Percentiles rank a stretch among this genome's conserved stretches.
These are phyloP conservation scores for Rhinoderma darwinii DNA, from an alignment of 2,113 vertebrate species.

Conservation along the genomic window DNA sequence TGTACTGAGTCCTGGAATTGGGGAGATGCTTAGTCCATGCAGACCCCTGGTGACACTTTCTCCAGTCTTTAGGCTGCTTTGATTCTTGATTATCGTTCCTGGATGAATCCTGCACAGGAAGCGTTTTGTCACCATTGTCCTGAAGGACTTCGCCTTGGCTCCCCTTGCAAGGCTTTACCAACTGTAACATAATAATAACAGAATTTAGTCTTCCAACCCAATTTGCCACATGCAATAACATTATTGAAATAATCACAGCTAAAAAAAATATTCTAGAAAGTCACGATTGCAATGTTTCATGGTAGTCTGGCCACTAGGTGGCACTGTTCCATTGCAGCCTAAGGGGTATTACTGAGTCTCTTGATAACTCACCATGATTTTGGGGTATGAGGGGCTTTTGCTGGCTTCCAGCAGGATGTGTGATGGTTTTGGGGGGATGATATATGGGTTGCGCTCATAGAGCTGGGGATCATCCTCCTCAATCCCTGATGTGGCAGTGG, in stretches of 20 bases:
- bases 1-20: slow-evolving; percentile 64
- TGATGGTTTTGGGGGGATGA: slow-evolving; percentile 70
- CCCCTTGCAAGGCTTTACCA: slow-evolving; percentile 83
- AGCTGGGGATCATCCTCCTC: slow-evolving; percentile 74
- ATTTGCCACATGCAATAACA: neutral
- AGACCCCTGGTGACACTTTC: slow-evolving; percentile 66
- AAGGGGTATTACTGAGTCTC: neutral
- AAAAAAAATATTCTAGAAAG: no score
- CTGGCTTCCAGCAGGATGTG: slow-evolving; percentile 84
- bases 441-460: slow-evolving; percentile 71
- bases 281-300: no score
- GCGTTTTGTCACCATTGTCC: slow-evolving; percentile 61
- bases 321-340: neutral
- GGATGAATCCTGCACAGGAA: neutral
- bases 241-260: no score
- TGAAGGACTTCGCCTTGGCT: slow-evolving; percentile 62
- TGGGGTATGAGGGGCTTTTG: slow-evolving; percentile 83
- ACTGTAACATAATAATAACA: slow-evolving; percentile 66
- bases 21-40: slow-evolving; percentile 71
- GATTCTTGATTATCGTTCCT: neutral
- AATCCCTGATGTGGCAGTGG: slow-evolving; percentile 77
- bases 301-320: neutral
- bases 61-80: slow-evolving; percentile 67
- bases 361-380: slow-evolving; percentile 74
- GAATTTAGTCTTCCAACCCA: neutral